phyloP scores from a whole-genome alignment of 2,888 invertebrate species.

The Perdita meconis region DNA sequence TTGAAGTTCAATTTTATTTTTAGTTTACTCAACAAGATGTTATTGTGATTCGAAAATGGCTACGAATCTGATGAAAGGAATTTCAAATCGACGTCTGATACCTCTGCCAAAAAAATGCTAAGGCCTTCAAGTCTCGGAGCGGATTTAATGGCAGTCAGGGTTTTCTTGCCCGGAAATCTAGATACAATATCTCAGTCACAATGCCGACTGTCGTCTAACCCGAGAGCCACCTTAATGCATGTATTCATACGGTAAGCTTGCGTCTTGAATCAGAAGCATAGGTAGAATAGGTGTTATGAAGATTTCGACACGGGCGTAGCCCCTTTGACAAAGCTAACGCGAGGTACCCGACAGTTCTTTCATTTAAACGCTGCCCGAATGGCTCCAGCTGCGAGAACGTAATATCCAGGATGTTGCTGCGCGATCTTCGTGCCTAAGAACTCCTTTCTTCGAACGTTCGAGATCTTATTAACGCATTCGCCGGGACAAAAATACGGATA shows the following conservation, averaged over 20 bases:
- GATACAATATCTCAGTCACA: slow-evolving; percentile 56
- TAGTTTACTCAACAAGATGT: background rate
- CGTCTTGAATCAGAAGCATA: slow-evolving; percentile 70
- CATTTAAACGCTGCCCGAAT: slow-evolving; percentile 32
- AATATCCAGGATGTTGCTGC: slow-evolving; percentile 16
- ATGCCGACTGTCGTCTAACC: slow-evolving; percentile 28
- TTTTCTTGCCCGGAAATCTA: slow-evolving; percentile 63
- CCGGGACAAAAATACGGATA: too few relatives aligned
- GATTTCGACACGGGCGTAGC: slow-evolving; percentile 48
- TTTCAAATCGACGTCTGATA: background rate
- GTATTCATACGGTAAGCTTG: slow-evolving; percentile 75
- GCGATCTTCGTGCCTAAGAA: background rate
- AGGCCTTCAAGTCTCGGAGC: slow-evolving; percentile 31
- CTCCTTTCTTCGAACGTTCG: background rate
- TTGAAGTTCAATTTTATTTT: too few relatives aligned
- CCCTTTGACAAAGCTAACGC: slow-evolving; percentile 61
- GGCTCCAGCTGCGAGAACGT: slow-evolving; percentile 25
- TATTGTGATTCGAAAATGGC: background rate
- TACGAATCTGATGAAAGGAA: background rate
- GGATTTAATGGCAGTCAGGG: slow-evolving; percentile 51
- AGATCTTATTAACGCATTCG: too few relatives aligned
- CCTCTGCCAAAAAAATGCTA: slow-evolving; percentile 29
- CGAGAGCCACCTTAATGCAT: slow-evolving; percentile 75
- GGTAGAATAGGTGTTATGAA: slow-evolving; percentile 42
- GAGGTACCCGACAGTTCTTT: slow-evolving; percentile 32